These are phyloP conservation scores for Brachyistius frenatus DNA, from an alignment of 2,113 vertebrate genomes.

Conservation along the genomic window DNA sequence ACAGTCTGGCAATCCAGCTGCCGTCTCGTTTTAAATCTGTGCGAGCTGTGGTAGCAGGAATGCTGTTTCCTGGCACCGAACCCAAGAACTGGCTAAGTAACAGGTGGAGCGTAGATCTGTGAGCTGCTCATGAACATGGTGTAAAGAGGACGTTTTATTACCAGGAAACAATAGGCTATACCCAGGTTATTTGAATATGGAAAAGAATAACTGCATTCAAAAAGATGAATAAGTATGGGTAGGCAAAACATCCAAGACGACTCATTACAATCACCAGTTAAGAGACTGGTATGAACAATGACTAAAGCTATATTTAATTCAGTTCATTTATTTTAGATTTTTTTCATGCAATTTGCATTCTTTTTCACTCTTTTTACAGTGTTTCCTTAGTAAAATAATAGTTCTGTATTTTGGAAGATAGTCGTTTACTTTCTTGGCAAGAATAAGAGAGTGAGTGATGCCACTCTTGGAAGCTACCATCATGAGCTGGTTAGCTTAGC, in stretches of 20 bases:
- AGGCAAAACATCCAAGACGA: not conserved
- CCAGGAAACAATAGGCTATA: slow-evolving; percentile 3
- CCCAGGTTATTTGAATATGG: slow-evolving; percentile 11
- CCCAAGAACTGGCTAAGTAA: not conserved
- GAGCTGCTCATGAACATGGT: not conserved
- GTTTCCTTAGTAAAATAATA: no score
- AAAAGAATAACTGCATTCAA: not conserved
- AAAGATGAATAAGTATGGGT: not conserved
- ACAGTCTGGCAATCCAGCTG: slow-evolving; percentile 46
- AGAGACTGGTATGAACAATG: no score
- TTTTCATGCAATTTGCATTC: no score
- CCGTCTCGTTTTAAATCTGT: slow-evolving; percentile 42
- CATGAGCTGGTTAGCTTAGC: no score
- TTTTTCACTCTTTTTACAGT: no score
- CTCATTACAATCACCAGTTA: no score
- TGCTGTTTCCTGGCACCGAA: slow-evolving; percentile 36
- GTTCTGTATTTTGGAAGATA: no score
- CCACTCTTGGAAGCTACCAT: no score
- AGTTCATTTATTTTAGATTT: no score
- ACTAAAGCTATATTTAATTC: no score
- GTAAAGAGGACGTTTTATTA: slow-evolving; percentile 7
- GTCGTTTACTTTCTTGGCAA: no score
- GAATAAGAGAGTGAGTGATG: no score
- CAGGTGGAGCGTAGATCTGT: not conserved
- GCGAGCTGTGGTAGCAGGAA: slow-evolving; percentile 33